Evolutionary conservation across 2,888 invertebrate genomes (phyloP).

Genomic region (Agrotis puta): DNA sequence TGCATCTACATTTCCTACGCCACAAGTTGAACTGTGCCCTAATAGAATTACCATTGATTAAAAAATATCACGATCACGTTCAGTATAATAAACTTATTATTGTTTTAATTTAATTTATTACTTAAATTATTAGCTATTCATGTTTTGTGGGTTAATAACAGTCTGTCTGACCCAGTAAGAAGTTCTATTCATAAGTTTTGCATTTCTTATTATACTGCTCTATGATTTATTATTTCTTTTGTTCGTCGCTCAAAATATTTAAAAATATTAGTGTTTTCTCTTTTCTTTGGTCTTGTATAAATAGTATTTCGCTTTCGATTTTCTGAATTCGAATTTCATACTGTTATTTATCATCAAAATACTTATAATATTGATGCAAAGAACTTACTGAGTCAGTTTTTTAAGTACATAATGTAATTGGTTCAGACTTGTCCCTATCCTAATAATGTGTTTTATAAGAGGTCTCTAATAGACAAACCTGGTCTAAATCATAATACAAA

Average conservation of each 20-base stretch:
- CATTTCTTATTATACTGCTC: constrained; percentile 16
- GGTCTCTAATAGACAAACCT: constrained; percentile 19
- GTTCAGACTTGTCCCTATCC: not conserved
- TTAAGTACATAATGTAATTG: too few species aligned
- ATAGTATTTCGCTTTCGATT: too few species aligned
- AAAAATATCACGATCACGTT: constrained; percentile 64
- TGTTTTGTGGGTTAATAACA: constrained; percentile 57
- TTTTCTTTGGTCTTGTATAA: not conserved
- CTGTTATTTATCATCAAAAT: not conserved
- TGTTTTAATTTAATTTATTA: constrained; percentile 60
- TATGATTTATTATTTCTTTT: constrained; percentile 39
- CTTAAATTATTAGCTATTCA: constrained; percentile 57
- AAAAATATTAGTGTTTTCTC: not conserved
- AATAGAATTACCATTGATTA: constrained; percentile 62
- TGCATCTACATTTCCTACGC: not conserved
- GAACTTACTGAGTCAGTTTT: not conserved
- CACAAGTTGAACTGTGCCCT: constrained; percentile 61
- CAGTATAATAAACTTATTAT: constrained; percentile 58
- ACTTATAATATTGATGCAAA: not conserved
- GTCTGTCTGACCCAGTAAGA: constrained; percentile 40
- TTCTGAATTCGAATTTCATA: too few species aligned
- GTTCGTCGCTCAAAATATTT: constrained; percentile 4
- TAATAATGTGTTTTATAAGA: constrained; percentile 7
- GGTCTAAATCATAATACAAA: constrained; percentile 32
- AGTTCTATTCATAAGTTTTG: constrained; percentile 26